Evolutionary conservation across 2,888 invertebrate genomes (phyloP).

Genomic region (Coecobrya sp.): DNA sequence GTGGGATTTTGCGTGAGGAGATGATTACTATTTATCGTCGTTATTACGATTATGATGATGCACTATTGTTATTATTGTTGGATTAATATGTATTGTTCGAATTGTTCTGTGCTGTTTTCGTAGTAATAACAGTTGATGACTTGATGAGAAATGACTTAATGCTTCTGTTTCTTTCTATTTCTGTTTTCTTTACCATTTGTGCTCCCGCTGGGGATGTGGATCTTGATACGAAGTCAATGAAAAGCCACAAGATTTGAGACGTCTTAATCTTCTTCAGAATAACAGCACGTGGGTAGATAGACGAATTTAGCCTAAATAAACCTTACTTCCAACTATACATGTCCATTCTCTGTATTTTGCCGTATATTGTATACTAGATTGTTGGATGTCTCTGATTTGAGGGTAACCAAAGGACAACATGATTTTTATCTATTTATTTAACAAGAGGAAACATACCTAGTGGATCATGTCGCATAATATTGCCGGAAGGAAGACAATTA

Average conservation of each 20-base stretch:
- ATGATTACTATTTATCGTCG: conserved; percentile 51
- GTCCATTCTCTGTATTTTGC: no score
- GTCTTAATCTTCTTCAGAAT: not conserved
- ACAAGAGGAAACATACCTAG: not conserved
- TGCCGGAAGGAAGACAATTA: conserved; percentile 13
- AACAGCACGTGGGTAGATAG: not conserved
- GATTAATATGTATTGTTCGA: conserved; percentile 41
- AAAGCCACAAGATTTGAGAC: conserved; percentile 6
- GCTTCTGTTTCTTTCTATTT: conserved; percentile 21
- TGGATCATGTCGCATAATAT: not conserved
- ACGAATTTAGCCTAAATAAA: not conserved
- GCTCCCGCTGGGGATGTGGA: conserved; percentile 28
- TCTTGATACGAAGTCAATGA: conserved; percentile 21
- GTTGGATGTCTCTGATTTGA: not conserved
- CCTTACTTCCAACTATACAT: no score
- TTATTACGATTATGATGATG: conserved; percentile 43
- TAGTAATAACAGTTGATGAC: conserved; percentile 19
- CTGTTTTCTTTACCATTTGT: not conserved
- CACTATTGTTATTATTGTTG: conserved; percentile 48
- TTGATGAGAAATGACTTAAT: conserved; percentile 59
- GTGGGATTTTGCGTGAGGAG: conserved; percentile 21
- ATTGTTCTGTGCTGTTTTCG: conserved; percentile 14
- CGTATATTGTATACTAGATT: not conserved
- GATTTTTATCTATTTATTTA: conserved; percentile 23
- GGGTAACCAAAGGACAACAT: no score